phyloP scores from a whole-genome alignment of 2,113 vertebrate genomes.

The Hypocryptadius cinnamomeus region DNA sequence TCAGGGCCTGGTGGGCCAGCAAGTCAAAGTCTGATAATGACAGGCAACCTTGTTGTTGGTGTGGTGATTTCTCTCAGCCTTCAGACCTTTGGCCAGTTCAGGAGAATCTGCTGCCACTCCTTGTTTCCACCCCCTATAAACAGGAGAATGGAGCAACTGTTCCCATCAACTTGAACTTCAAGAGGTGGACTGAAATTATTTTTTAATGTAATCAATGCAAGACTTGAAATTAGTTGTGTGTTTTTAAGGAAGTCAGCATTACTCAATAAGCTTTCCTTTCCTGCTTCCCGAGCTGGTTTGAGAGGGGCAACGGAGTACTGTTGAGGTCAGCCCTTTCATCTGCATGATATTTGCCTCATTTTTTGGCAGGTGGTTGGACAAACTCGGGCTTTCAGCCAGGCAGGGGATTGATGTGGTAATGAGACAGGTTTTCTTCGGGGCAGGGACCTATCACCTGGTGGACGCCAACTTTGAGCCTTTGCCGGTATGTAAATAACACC shows the following conservation, averaged over 20 bases:
- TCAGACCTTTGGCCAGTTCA: not conserved
- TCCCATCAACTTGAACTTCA: not conserved
- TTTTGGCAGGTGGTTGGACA: conserved; percentile 91
- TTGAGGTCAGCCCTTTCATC: not conserved
- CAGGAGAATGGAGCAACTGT: not conserved
- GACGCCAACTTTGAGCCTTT: conserved; percentile 85
- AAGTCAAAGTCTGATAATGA: not conserved
- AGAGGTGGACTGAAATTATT: not conserved
- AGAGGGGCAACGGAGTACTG: not conserved
- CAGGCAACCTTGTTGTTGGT: not conserved
- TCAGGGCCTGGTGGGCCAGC: not conserved
- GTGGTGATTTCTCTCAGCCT: not conserved
- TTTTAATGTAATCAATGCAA: not conserved
- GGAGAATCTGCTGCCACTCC: accelerated
- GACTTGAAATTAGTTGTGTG: not conserved
- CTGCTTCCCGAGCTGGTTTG: accelerated
- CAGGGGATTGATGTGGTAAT: conserved; percentile 88
- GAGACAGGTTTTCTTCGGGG: conserved; percentile 88
- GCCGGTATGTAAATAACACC: conserved; percentile 71
- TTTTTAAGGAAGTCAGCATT: not conserved
- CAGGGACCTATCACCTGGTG: conserved; percentile 87
- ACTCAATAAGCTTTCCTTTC: not conserved
- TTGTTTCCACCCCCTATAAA: not conserved
- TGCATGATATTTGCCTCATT: not conserved
- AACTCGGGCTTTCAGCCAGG: conserved; percentile 83